Conservation (phyloP, 2,113 vertebrate genomes). For the Corvus moneduloides region DNA sequence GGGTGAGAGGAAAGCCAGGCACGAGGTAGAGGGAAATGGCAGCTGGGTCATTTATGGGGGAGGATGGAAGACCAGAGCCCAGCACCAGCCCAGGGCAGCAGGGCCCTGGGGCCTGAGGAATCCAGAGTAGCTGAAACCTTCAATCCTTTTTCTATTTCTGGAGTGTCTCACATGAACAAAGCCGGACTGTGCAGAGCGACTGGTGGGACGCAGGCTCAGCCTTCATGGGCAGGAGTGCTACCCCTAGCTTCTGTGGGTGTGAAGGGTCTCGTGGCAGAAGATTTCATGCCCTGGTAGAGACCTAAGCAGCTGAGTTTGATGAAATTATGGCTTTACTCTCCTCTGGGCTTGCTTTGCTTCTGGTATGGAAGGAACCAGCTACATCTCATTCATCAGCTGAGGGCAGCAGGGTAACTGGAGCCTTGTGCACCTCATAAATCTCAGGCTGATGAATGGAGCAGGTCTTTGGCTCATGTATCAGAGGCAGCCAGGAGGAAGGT, state of each 20-base stretch:
- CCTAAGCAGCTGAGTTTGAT: neutral
- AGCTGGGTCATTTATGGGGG: neutral
- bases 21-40: neutral
- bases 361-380: neutral
- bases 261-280: neutral
- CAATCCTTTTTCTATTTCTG: conserved; percentile 60
- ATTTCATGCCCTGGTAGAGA: neutral
- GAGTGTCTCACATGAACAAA: conserved; percentile 11
- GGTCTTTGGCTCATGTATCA: neutral
- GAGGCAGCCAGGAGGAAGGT: neutral
- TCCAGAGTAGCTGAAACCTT: conserved; percentile 7
- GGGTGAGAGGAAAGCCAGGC: neutral
- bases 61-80: neutral
- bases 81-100: neutral
- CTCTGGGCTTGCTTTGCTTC: neutral
- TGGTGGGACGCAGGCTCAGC: neutral
- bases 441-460: conserved; percentile 39
- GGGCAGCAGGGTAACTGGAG: neutral
- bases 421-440: conserved; percentile 38
- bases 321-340: neutral
- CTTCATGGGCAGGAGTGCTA: neutral
- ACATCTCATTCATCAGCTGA: conserved; percentile 19
- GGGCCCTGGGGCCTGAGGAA: neutral
- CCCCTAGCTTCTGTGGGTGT: neutral
- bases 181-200: neutral